Conservation (phyloP, 2,797 vertebrate genomes). For the Balearica regulorum region DNA sequence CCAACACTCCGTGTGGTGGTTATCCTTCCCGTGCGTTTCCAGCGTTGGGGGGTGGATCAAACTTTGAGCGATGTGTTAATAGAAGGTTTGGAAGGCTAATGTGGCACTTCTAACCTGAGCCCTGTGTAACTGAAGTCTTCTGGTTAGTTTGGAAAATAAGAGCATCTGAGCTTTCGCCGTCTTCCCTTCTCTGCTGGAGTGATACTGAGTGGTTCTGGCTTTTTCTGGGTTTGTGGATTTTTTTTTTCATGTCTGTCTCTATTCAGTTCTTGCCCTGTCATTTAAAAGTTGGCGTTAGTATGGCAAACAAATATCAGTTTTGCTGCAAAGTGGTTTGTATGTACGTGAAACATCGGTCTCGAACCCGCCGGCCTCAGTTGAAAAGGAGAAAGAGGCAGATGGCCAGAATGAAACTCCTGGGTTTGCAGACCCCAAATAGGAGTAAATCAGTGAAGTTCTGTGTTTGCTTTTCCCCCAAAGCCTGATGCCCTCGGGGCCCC, state of each 20-base stretch:
- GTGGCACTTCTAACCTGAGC: background rate
- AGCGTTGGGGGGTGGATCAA: background rate
- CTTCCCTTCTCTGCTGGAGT: background rate
- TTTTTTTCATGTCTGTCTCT: background rate
- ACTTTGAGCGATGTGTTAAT: background rate
- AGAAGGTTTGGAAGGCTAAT: background rate
- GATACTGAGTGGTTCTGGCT: background rate
- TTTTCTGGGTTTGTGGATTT: background rate
- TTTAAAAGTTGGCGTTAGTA: background rate
- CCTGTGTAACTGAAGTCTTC: background rate
- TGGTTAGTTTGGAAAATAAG: background rate
- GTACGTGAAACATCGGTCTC: background rate
- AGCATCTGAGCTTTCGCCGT: rapidly evolving
- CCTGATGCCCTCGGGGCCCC: background rate
- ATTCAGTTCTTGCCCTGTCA: background rate
- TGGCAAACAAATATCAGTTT: background rate
- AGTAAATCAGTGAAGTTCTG: background rate
- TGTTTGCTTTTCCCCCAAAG: background rate
- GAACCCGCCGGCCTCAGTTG: background rate
- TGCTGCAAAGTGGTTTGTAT: background rate
- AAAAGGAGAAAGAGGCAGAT: background rate
- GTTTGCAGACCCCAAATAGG: background rate
- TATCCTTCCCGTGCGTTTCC: background rate
- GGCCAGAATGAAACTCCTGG: background rate
- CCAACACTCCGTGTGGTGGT: rapidly evolving